Base-by-base conservation (phyloP, 2,797 vertebrate species). In the Hylomyscus alleni region DNA sequence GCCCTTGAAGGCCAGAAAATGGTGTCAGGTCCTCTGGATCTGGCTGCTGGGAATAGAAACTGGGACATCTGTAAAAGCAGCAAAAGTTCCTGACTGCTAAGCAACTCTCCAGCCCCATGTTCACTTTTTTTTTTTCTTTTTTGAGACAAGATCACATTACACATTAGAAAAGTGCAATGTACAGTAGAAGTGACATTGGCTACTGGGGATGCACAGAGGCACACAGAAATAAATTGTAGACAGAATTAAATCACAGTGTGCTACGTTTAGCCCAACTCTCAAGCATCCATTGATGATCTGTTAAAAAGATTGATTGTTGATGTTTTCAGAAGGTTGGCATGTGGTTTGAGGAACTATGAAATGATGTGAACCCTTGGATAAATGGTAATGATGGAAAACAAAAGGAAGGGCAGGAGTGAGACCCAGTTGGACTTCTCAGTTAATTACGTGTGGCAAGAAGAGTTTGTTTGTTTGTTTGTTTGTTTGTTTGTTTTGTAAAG, bases 321-420 rank as follows among this genome's bases (percentile, higher is more conserved):
- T 89, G 1, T 94, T 94, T 95, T 75, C 69, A 26, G 58, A 93
- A 94, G 44, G 86, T 82, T 91, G 58, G 78, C 69, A 56, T 93
- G 44, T 90, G 67, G 31, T 69, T 93, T 87, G 67, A n/a, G 62
- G 80, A 93, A 44, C 81, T n/a, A 0, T 37, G 50, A 87, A 89
- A 69, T 80, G 34, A 58, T 72, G 13, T 15, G 26, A 34, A 65
- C 85, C 56, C 69, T 69, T 44, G 80, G 2, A 11, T 52, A 88
- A 80, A 40, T 81, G n/a, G 12, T 84, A 67, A 58, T 77, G 75
- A 10, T 19, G 4, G 80, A 52, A 90, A 95, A 83, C 60, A 78
- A 47, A 77, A 58, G 60, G 47, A 29, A 69, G 19, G 50, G 31
- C 12, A n/a, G 83, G 19, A 0, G 2, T 62, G 22, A 86, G 82